Conservation (phyloP, 2,888 invertebrate genomes). For the Norana najaformis region DNA sequence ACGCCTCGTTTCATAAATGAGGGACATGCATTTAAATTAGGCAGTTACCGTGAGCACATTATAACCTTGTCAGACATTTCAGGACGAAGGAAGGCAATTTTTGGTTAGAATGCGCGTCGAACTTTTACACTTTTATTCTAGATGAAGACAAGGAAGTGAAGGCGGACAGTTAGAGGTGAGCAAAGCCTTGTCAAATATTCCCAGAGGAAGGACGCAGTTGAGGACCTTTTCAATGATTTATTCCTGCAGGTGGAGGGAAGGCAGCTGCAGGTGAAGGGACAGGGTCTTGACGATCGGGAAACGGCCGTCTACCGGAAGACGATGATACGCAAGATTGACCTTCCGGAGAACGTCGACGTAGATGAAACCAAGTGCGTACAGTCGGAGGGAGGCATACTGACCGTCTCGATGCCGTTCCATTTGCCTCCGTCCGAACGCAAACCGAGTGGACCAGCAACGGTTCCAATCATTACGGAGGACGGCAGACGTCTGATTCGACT, state of each 20-base stretch:
- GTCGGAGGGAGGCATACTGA: conserved; percentile 38
- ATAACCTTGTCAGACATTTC: neutral
- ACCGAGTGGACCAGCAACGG: conserved; percentile 39
- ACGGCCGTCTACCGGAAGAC: conserved; percentile 41
- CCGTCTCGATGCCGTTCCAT: conserved; percentile 44
- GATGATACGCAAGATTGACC: conserved; percentile 42
- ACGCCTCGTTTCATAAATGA: no score
- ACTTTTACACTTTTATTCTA: no score
- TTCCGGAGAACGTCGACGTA: conserved; percentile 42
- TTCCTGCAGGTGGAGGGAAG: conserved; percentile 29
- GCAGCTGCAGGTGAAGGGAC: conserved; percentile 32
- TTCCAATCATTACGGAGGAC: conserved; percentile 43
- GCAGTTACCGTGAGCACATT: neutral
- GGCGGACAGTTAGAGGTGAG: neutral
- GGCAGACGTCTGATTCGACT: conserved; percentile 41
- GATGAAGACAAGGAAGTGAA: no score
- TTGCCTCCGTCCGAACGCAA: conserved; percentile 36
- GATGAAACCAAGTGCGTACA: conserved; percentile 40
- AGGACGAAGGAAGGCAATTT: neutral
- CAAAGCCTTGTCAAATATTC: neutral
- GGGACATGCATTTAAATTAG: no score
- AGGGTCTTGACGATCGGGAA: conserved; percentile 40
- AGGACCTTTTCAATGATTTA: neutral
- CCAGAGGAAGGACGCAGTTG: neutral
- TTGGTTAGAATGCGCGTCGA: no score